Conservation (phyloP, 2,888 invertebrate genomes). For the Belgica antarctica region DNA sequence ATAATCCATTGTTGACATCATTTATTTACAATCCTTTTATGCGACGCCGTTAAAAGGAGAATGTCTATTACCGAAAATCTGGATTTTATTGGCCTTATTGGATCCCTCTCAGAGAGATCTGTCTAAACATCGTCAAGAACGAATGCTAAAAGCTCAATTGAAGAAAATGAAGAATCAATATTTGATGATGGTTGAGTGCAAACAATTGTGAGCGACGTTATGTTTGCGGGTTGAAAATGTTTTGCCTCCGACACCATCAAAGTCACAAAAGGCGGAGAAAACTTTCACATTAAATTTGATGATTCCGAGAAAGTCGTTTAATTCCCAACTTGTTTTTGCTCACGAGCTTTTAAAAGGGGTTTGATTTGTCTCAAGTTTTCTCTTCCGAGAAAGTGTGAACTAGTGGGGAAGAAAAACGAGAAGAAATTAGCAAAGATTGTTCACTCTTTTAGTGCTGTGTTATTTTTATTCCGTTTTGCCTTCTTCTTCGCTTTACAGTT, state of each 20-base stretch:
- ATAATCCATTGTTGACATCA: too few species aligned
- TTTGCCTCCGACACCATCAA: not conserved
- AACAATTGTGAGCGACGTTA: not conserved
- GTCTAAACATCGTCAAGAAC: not conserved
- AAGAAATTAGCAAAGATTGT: not conserved
- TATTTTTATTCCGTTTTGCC: not conserved
- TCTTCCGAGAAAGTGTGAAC: not conserved
- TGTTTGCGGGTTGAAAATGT: not conserved
- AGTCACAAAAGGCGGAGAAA: not conserved
- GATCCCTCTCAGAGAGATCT: not conserved
- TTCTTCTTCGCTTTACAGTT: not conserved
- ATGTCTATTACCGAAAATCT: conserved; percentile 14
- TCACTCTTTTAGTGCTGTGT: conserved; percentile 7
- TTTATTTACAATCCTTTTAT: too few species aligned
- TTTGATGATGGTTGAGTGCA: conserved; percentile 17
- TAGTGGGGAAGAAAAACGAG: not conserved
- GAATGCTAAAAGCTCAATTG: conserved; percentile 3
- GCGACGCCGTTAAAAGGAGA: too few species aligned
- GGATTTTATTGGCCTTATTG: conserved; percentile 8
- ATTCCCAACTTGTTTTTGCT: not conserved
- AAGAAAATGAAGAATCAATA: conserved; percentile 18
- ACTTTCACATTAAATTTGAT: not conserved
- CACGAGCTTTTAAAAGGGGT: too few species aligned
- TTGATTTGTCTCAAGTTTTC: not conserved
- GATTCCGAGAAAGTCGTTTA: too few species aligned